Evolutionary conservation across 92 coral and sea anemone genomes (phyloP).

Genomic region (Porites divaricata): DNA sequence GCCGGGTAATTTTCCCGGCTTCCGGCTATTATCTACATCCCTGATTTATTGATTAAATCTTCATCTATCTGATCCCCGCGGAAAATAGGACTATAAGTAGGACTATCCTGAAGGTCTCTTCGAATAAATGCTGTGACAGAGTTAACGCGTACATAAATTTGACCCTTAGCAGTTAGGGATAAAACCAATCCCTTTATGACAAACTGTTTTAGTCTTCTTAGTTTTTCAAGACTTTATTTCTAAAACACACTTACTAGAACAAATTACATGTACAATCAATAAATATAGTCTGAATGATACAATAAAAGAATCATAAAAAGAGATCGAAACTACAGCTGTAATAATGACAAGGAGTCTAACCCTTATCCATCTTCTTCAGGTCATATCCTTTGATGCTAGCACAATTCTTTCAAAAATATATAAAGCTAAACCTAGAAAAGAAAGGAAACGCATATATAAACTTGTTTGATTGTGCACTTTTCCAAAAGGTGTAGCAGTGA

Average conservation of each 20-base stretch:
- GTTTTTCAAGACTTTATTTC: background rate
- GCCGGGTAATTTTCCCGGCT: too few species aligned
- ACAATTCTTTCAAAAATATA: conserved; percentile 38
- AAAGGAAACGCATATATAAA: background rate
- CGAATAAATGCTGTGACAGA: too few species aligned
- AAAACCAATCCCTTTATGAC: background rate
- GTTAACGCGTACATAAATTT: too few species aligned
- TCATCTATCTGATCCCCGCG: too few species aligned
- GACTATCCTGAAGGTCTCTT: too few species aligned
- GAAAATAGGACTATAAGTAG: too few species aligned
- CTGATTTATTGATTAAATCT: too few species aligned
- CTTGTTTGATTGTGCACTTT: background rate
- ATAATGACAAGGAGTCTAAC: background rate
- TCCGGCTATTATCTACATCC: too few species aligned
- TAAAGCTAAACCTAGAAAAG: conserved; percentile 48
- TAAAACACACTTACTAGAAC: background rate
- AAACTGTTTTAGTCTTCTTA: background rate
- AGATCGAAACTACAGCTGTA: background rate
- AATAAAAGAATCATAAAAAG: background rate
- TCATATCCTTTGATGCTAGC: background rate
- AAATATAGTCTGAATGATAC: conserved; percentile 10
- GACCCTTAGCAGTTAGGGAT: too few species aligned
- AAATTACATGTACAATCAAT: background rate
- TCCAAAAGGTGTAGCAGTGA: too few species aligned
- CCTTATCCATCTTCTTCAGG: background rate